Base-by-base conservation (phyloP, 2,888 invertebrate species). In the Sympetrum striolatum region DNA sequence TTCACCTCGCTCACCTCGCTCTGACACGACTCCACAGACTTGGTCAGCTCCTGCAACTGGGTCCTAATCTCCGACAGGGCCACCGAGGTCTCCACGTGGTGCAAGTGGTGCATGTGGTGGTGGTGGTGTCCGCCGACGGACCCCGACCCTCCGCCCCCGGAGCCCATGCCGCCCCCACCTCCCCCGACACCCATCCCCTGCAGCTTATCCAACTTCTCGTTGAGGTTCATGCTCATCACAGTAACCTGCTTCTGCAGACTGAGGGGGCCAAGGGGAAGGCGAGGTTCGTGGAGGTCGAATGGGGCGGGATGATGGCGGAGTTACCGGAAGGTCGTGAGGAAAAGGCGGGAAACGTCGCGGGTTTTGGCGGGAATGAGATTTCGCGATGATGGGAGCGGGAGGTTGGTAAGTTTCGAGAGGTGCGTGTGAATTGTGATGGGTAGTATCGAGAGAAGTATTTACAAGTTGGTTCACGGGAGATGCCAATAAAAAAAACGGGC, bases 161-260 rank as follows among this genome's bases (percentile, higher is more conserved):
- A 39, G 14, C 22, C 86, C 60, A 58, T n/a, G 15, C 58, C 86
- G 18, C 82, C 58, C 15, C 86, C 86, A 22, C 86, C 60, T 22
- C 86, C 86, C 22, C 86, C 86, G 12, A 86, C 86, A 93, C 95
- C 95, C 93, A 96, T 96, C 93, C 97, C 96, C 95, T 98, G 98
- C 95, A 98, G 96, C 95, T 98, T 98, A 95, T 98, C 98, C 96
- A 98, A 96, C 96, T 98, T 98, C 94, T 97, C 97, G 95, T 97
- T 96, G 95, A 98, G 96, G 96, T 98, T 98, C 97, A 98, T 98
- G 95, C 98, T 98, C 98, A 98, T 98, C 96, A 98, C 98, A 96
- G 97, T 97, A 96, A 98, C 98, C 97, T 98, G 98, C 96, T 98
- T 97, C 96, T 98, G 98, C 96, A 98, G 97, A 96, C 98, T 98